Evolutionary conservation across 2,888 invertebrate genomes (phyloP), one percentile per base, ranked within the genome.

Genomic region (Atethmia centrago): DNA sequence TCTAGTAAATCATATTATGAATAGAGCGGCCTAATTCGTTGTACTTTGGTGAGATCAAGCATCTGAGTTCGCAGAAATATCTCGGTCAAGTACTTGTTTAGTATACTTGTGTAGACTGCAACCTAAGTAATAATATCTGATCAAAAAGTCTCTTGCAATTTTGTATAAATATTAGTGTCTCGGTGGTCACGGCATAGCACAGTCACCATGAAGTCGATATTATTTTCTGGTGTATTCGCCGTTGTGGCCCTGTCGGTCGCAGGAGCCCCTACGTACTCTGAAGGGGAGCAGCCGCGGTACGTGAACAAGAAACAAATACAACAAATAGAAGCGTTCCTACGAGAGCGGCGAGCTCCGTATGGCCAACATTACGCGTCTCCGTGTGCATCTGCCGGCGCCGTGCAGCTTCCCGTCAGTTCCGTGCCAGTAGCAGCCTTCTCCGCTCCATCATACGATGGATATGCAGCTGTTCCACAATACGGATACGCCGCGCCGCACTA

Each of bases 121-220:
- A 90, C 70, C 85, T 91, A 87, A 91, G 90, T 88, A 87, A 69
- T 88, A 86, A 82, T 67, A 61, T 84, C 61, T 84, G 84, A 80
- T 85, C 81, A 84, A 87, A 89, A 90, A 86, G 85, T 79, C 87
- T 84, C 85, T 80, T 84, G 87, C 84, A 84, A 88, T 85, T 86
- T 78, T 88, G 89, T 94, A 94, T 94, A 93, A 94, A 95, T 92
- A 93, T 91, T 91, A 90, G 89, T 90, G 88, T 82, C 85, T 82
- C 82, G 69, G 84, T 78, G 79, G 82, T 86, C 85, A 82, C 77
- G 51, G 79, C 70, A 86, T 89, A 87, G 88, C 92, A 89, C 83
- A 80, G 82, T 84, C 59, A 93, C 85, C 85, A 95, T 95, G 95
- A 92, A 92, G 90, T 85, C 89, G 71, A 87, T 90, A 65, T 74